These are phyloP conservation scores for Orthosia incerta DNA, from an alignment of 2,888 invertebrate genomes.

Conservation along the genomic window DNA sequence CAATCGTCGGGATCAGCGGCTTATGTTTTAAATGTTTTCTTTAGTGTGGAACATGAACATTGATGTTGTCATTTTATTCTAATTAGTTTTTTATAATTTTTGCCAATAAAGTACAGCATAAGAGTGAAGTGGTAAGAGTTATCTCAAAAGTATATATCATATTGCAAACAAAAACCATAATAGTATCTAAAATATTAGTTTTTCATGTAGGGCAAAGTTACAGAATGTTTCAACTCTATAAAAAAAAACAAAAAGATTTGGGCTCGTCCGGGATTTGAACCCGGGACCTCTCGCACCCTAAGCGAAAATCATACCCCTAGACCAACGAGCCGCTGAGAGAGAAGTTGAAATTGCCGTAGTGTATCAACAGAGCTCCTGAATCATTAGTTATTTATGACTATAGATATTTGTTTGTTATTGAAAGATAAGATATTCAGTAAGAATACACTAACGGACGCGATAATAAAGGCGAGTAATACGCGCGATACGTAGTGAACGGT, in stretches of 20 bases:
- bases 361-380: not conserved
- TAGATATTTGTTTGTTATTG: too few relatives aligned
- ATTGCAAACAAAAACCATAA: not conserved
- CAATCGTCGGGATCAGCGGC: constrained; percentile 69
- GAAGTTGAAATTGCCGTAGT: constrained; percentile 48
- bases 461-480: not conserved
- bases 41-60: constrained; percentile 1
- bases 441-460: not conserved
- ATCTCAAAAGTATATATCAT: not conserved
- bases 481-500: not conserved
- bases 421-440: not conserved
- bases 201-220: not conserved
- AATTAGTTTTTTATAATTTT: not conserved
- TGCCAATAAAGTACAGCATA: not conserved
- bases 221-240: not conserved
- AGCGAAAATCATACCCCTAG: constrained; percentile 92
- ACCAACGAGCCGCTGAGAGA: constrained; percentile 86
- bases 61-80: not conserved
- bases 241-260: constrained; percentile 69
- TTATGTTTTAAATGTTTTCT: constrained; percentile 46
- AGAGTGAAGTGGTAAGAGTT: too few relatives aligned
- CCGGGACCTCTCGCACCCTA: constrained; percentile 91
- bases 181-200: not conserved
- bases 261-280: constrained; percentile 92
- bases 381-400: rapidly evolving